Evolutionary conservation across 1,140 invertebrate genomes (phyloP).

Genomic region (Penaeus japonicus): DNA sequence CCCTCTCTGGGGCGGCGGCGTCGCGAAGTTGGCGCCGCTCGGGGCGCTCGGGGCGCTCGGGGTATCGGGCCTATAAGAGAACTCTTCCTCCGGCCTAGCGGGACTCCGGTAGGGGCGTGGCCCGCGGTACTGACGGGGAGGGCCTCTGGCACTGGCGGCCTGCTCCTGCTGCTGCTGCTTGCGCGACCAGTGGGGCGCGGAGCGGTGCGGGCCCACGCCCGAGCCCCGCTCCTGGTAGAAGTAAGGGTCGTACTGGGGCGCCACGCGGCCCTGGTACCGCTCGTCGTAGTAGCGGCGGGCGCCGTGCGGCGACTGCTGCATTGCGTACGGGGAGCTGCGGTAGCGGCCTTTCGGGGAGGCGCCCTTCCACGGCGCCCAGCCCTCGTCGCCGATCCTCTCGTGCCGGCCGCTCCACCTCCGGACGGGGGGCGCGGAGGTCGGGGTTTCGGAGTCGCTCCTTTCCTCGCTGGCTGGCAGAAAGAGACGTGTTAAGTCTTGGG

Average conservation of each 20-base stretch:
- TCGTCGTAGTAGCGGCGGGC: constrained; percentile 22
- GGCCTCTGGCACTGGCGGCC: not conserved
- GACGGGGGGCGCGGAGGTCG: not conserved
- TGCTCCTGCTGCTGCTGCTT: not conserved
- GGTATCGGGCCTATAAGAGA: not conserved
- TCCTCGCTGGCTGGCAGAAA: no score
- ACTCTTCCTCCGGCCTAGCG: not conserved
- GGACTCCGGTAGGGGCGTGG: constrained; percentile 15
- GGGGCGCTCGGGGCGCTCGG: not conserved
- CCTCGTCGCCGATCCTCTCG: not conserved
- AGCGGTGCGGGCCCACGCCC: constrained; percentile 17
- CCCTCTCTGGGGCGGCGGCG: not conserved
- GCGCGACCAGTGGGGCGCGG: not conserved
- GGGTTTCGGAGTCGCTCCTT: no score
- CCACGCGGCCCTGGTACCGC: constrained; percentile 23
- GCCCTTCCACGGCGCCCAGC: not conserved
- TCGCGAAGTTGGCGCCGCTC: not conserved
- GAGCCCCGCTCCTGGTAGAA: constrained; percentile 33
- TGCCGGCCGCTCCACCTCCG: constrained; percentile 14
- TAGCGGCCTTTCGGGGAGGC: not conserved
- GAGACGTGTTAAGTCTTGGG: no score
- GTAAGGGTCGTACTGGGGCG: constrained; percentile 26
- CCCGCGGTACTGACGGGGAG: constrained; percentile 25
- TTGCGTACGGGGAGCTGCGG: not conserved
- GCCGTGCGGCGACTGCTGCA: not conserved